Conservation (phyloP, 2,888 invertebrate genomes). For the Epirrhoe alternata region DNA sequence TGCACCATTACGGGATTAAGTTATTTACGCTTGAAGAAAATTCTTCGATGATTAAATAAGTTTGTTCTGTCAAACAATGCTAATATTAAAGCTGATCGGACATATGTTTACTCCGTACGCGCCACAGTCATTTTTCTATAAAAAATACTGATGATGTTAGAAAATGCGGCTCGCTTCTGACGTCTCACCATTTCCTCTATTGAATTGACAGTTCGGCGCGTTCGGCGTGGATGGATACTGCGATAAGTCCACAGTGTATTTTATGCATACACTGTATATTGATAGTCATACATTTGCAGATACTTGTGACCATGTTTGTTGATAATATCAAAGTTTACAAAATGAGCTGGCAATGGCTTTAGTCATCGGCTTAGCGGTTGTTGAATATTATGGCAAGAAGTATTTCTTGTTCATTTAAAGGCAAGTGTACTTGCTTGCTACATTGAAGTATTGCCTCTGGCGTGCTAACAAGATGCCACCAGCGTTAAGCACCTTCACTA, state of each 20-base stretch:
- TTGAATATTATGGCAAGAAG: constrained; percentile 48
- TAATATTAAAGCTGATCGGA: no score
- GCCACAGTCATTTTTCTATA: no score
- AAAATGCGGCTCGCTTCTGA: no score
- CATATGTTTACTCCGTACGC: no score
- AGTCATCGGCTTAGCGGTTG: constrained; percentile 29
- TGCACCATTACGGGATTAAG: not conserved
- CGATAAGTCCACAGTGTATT: constrained; percentile 14
- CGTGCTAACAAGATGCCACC: constrained; percentile 57
- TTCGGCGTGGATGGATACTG: no score
- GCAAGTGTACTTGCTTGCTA: constrained; percentile 37
- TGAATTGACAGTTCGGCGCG: no score
- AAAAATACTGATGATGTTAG: no score
- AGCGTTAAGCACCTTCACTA: constrained; percentile 48
- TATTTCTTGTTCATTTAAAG: constrained; percentile 59
- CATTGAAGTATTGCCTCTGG: constrained; percentile 43
- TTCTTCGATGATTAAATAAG: not conserved
- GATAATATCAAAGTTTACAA: constrained; percentile 25
- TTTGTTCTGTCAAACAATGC: not conserved
- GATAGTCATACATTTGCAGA: constrained; percentile 11
- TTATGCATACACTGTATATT: not conserved
- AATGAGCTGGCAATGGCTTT: constrained; percentile 31
- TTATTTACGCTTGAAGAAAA: not conserved
- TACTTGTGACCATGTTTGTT: constrained; percentile 16
- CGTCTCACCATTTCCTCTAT: no score